phyloP scores from a whole-genome alignment of 2,888 invertebrate species.

The Bursaphelenchus okinawaensis region DNA sequence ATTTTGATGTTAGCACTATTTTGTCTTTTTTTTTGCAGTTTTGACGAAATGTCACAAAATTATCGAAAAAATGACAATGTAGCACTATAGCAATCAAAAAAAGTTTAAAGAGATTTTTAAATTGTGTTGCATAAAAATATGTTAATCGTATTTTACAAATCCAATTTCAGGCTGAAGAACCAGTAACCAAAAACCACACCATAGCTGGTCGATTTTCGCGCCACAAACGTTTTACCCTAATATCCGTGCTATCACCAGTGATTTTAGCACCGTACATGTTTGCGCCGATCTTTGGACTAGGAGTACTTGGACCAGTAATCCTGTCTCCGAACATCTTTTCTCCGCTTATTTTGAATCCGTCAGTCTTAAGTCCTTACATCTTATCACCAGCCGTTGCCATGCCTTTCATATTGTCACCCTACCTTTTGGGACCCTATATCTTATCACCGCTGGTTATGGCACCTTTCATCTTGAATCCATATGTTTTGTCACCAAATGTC shows the following conservation, averaged over 20 bases:
- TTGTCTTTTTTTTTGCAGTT: too few species aligned
- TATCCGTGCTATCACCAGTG: not conserved
- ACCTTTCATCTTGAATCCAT: constrained; percentile 30
- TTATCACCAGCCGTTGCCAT: not conserved
- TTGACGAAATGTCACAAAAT: too few species aligned
- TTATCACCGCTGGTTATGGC: constrained; percentile 31
- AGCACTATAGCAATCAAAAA: too few species aligned
- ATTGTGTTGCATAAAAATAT: too few species aligned
- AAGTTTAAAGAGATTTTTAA: too few species aligned
- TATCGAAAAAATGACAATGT: too few species aligned
- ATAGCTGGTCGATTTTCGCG: not conserved
- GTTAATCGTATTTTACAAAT: too few species aligned
- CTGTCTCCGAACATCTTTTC: constrained; percentile 51
- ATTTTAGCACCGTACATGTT: constrained; percentile 46
- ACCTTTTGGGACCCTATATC: constrained; percentile 32
- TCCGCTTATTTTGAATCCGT: constrained; percentile 47
- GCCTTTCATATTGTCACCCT: not conserved
- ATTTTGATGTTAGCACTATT: too few species aligned
- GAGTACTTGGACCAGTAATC: constrained; percentile 39
- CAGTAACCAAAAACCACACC: not conserved
- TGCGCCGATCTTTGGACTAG: constrained; percentile 38
- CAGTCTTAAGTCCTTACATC: constrained; percentile 16
- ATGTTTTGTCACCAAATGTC: constrained; percentile 14
- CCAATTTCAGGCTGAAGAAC: not conserved
- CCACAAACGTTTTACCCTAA: not conserved